Percentiles rank a stretch among this genome's conserved stretches.
Conservation (phyloP, 2,888 invertebrate genomes). For the Aspidiotus destructor region DNA sequence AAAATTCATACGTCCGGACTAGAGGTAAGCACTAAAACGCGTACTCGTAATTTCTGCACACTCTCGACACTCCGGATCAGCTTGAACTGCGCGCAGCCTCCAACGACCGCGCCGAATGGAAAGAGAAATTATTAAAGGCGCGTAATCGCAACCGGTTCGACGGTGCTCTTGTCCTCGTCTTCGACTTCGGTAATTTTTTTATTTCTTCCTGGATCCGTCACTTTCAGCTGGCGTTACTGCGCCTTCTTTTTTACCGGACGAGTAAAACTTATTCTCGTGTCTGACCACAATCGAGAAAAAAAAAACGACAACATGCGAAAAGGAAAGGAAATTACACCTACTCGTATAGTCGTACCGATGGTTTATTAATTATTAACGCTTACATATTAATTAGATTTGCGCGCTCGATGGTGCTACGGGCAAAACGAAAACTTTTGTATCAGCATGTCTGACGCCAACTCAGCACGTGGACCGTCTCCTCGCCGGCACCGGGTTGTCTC, state of each 20-base stretch:
- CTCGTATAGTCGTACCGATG: background rate
- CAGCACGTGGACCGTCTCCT: no score
- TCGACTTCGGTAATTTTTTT: conserved; percentile 3
- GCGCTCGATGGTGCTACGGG: background rate
- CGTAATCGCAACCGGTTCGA: conserved; percentile 30
- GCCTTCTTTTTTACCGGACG: no score
- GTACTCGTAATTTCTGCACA: no score
- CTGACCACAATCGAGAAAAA: background rate
- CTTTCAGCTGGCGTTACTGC: background rate
- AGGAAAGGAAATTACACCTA: background rate
- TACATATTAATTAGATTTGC: conserved; percentile 2
- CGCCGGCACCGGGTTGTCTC: no score
- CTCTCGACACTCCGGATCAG: background rate
- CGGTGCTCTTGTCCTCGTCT: background rate
- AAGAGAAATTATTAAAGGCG: conserved; percentile 26
- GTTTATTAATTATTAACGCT: background rate
- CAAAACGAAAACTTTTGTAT: no score
- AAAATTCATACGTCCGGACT: background rate
- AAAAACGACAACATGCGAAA: background rate
- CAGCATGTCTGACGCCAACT: no score
- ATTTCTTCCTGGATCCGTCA: conserved; percentile 17
- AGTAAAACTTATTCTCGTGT: no score
- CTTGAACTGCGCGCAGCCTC: background rate
- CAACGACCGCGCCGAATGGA: conserved; percentile 12
- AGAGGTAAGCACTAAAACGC: background rate